Base-by-base conservation (phyloP, 1,140 invertebrate genomes). In the Panagrolaimus sp. region DNA sequence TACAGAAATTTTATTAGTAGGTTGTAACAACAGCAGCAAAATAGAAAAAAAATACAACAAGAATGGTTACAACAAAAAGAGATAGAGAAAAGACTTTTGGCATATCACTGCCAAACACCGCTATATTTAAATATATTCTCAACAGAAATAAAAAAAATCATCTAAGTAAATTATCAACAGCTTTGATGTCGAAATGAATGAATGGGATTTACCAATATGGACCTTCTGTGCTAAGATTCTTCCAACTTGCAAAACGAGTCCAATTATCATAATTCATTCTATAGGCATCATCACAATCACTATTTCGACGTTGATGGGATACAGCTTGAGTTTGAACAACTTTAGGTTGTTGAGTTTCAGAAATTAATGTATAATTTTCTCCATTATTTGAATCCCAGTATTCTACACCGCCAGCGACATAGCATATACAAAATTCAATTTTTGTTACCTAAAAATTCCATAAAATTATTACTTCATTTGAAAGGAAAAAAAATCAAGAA, bases 351-450 rank as follows among this genome's bases (percentile, higher is more conserved):
- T 38, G 28, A n/a, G 44, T 43, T 43, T 72, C 55, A 43, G 69
- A 68, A 85, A 48, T 48, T 6, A 87, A 82, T 71, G 83, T 72
- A 78, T 90, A 92, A 82, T 92, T 92, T 63, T 85, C 86, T 3
- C 88, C 90, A 68, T 87, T 85, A 83, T 94, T 96, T 80, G 90
- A 96, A 83, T 96, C 93, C 94, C 93, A 96, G 81, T 88, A 91
- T 0, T 78, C 80, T 46, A 88, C 65, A n/a, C 15, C 43, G 43
- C 63, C 86, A 58, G 88, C 88, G 32, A 87, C 86, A 84, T 89
- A 97, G 79, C 91, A 89, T 0, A 96, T 89, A 81, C 93, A 95
- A 84, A 97, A 96, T 74, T 96, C 90, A 21, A 96, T 83, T n/a
- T 75, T 72, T 28, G 79, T 78, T 9, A 78, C 70, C 63, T 75